These are phyloP conservation scores for Mylabris sibirica DNA, from an alignment of 2,888 invertebrate species.

Conservation along the genomic window DNA sequence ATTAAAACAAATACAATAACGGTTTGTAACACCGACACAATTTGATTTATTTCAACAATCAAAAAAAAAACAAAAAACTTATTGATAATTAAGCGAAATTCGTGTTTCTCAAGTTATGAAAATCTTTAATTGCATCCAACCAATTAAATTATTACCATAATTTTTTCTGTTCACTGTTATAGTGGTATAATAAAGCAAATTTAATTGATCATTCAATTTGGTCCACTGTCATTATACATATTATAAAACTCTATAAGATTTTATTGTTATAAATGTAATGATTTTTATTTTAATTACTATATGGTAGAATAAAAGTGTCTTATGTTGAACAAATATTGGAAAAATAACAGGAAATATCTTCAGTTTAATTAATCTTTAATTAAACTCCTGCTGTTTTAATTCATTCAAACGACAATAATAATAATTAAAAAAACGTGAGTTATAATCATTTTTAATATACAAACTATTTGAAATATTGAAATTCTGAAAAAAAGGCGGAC, in stretches of 20 bases:
- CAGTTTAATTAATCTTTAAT: constrained; percentile 39
- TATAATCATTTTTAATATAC: not conserved
- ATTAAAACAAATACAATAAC: not conserved
- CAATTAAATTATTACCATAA: not conserved
- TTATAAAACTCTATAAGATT: not conserved
- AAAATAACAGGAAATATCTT: constrained; percentile 14
- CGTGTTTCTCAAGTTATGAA: not conserved
- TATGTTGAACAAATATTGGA: no score
- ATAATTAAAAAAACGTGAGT: constrained; percentile 26
- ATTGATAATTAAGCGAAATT: no score
- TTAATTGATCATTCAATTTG: constrained; percentile 1
- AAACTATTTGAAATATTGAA: no score
- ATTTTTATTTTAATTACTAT: not conserved
- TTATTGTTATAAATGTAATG: not conserved
- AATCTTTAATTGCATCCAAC: not conserved
- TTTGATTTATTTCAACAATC: not conserved
- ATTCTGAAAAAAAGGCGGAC: no score
- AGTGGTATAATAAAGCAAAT: not conserved
- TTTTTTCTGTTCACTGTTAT: not conserved
- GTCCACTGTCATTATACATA: not conserved
- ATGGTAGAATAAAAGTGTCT: not conserved
- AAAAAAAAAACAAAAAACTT: not conserved
- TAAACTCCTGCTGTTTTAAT: constrained; percentile 40
- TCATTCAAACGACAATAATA: constrained; percentile 33
- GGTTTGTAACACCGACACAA: not conserved